These are phyloP conservation scores for Tonatia bakeri DNA, from an alignment of 2,113 vertebrate species.

Conservation along the genomic window DNA sequence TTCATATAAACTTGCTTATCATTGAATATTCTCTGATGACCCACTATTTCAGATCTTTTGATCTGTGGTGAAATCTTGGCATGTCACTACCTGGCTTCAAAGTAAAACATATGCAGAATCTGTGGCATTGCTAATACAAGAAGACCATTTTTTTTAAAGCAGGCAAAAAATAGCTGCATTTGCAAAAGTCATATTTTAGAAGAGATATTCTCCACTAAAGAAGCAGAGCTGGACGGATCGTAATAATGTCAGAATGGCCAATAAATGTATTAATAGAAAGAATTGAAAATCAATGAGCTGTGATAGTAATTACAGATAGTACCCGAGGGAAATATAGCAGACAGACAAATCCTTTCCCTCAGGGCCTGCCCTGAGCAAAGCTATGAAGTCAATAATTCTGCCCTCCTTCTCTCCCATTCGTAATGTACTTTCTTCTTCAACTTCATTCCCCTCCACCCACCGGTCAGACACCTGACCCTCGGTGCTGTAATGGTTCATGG, in stretches of 20 bases:
- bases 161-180: background rate
- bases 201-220: background rate
- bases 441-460: background rate
- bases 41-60: slow-evolving; percentile 70
- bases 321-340: slow-evolving; percentile 64
- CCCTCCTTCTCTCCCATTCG: background rate
- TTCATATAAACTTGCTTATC: slow-evolving; percentile 78
- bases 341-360: slow-evolving; percentile 41
- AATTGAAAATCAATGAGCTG: slow-evolving; percentile 75
- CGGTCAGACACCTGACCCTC: background rate
- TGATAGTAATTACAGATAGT: slow-evolving; percentile 73
- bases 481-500: background rate
- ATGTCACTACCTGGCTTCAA: slow-evolving; percentile 57
- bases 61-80: slow-evolving; percentile 56
- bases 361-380: slow-evolving; percentile 48
- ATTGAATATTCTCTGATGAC: slow-evolving; percentile 72
- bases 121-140: background rate
- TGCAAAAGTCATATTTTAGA: slow-evolving; percentile 49
- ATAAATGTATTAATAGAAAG: slow-evolving; percentile 72
- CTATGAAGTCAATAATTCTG: slow-evolving; percentile 43
- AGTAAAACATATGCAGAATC: slow-evolving; percentile 18
- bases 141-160: background rate
- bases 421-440: background rate
- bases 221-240: slow-evolving; percentile 53
- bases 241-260: slow-evolving; percentile 60